Base-by-base conservation (phyloP, 2,797 vertebrate genomes). In the Psittacula derbiana region DNA sequence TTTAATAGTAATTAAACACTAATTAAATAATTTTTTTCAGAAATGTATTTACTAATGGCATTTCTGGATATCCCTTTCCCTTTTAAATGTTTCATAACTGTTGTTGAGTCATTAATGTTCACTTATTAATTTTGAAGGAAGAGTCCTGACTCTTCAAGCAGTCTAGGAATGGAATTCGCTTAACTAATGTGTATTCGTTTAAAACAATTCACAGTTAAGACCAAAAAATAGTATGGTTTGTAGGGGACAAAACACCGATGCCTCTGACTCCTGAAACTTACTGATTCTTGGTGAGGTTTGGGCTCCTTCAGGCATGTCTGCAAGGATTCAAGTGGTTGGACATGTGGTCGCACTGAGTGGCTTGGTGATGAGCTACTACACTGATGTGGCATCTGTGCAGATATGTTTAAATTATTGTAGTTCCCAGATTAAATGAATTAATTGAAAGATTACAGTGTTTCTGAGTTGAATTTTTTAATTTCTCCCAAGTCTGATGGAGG, bases 121-220 rank as follows among this genome's bases (percentile, higher is more conserved):
- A 76, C 65, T 96, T 96, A 96, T 93, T 97, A 92, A 98, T 97
- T 96, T 96, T 91, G 86, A 97, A 97, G 90, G 67, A 53, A 60
- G 53, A 90, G 70, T 91, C 74, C 64, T 95, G 94, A 96, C 96
- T 88, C 85, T 94, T 93, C 76, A 61, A 90, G 93, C 83, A 92
- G 64, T 90, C 70, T 91, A 94, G 86, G 55, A 93, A 86, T 49
- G 53, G 36, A 94, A 96, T 92, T 96, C 91, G 74, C 95, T 76
- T 81, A 61, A 83, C 44, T 88, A 50, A 82, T 73, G 61, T 67
- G 53, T 23, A 88, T 95, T 97, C 60, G 67, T 88, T 93, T 90
- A 86, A 96, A 95, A 86, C 78, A 95, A 88, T 84, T 97, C 38
- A 86, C 43, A 93, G 10, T 65, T 62, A 66, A 92, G 33, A 53